phyloP scores from a whole-genome alignment of 2,797 vertebrate genomes.

The Anas capensis region DNA sequence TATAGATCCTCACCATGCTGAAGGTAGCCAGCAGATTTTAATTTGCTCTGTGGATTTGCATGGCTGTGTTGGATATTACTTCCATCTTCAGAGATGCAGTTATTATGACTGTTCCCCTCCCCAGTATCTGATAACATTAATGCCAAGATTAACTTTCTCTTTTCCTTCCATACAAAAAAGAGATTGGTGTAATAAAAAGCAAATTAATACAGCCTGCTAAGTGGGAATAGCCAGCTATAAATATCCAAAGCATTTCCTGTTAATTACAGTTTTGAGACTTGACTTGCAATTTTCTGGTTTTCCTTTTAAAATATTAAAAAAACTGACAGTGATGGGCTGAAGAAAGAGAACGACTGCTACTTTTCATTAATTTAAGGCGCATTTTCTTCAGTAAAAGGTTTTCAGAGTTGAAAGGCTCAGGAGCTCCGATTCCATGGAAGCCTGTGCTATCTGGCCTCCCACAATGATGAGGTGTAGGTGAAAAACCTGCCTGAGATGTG shows the following conservation, averaged over 20 bases:
- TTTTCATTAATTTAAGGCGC: not conserved
- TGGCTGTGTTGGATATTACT: not conserved
- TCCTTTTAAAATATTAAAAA: not conserved
- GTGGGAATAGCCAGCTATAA: conserved; percentile 2
- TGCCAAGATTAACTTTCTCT: not conserved
- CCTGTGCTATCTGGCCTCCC: not conserved
- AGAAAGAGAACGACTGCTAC: not conserved
- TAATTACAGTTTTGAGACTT: conserved; percentile 25
- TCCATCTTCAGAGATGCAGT: not conserved
- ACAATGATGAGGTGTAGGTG: not conserved
- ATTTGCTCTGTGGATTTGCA: not conserved
- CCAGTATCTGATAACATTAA: not conserved
- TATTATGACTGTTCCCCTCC: not conserved
- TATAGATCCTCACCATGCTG: not conserved
- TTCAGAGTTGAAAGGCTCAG: not conserved
- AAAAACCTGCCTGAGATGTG: not conserved
- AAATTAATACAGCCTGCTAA: conserved; percentile 43
- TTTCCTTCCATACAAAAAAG: not conserved
- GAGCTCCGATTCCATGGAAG: not conserved
- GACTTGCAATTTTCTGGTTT: conserved; percentile 19
- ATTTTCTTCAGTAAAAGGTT: not conserved
- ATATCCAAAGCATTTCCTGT: conserved; percentile 12
- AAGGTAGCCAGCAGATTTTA: conserved; percentile 1
- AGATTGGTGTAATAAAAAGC: conserved; percentile 21
- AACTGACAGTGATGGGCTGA: not conserved